Evolutionary conservation across 2,797 vertebrate species (phyloP), one percentile per base, ranked within the genome.

Genomic region (Diglossa cyanea): DNA sequence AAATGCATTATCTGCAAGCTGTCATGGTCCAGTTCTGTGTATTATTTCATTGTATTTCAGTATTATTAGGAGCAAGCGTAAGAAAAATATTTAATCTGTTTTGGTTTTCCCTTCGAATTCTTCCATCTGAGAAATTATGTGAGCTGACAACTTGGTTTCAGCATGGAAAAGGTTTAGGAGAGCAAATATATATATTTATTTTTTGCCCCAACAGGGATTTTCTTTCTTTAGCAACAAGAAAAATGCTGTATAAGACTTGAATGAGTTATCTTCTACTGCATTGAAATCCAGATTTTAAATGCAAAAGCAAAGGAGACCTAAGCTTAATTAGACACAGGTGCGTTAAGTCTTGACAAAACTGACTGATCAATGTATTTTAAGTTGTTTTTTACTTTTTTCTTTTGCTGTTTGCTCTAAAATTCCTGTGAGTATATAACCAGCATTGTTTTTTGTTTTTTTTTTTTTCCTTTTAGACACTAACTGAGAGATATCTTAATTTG

Each of bases 361-460:
- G 10, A 57, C 7, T 1, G 7, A 57, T 31, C 11, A 6, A 35
- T 11, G 13, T 9, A 40, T 39, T 77, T 93, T 65, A 21, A 66
- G 65, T 3, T 23, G 9, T 1, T 13, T 72, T 72, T 79, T 31
- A n/a, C 8, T 31, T 35, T 14, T 85, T 67, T 50, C 13, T 83
- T 30, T 72, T 13, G 4, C 31, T 62, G 24, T 63, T 67, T 77
- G 17, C 30, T 54, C 18, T 63, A 19, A 63, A 75, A 50, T 48
- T 79, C 35, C 61, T 23, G 12, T 7, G 24, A 76, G 14, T 35
- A 25, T 15, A 42, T 15, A 74, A 44, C 17, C 75, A 92, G 26
- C 24, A 50, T 28, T 28, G 5, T 0, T 0, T 51, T 24, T 30
- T 40, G n/a, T 45, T 45, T 40, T 14, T 10, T 42, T 18, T 25